Base-by-base conservation (phyloP, 1,140 invertebrate species). In the Ceratosolen solmsi region DNA sequence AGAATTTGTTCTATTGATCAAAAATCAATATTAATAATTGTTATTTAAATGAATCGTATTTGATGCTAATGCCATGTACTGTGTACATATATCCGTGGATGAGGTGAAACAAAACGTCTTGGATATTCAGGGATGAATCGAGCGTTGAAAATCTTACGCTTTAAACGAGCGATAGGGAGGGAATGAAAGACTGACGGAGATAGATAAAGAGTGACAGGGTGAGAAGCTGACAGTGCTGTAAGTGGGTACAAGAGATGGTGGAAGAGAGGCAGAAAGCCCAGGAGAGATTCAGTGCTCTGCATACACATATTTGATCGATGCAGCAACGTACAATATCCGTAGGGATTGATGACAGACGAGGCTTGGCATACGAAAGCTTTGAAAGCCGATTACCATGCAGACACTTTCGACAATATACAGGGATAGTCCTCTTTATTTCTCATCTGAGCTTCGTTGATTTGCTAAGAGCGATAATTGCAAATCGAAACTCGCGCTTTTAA, bases 301-400 rank as follows among this genome's bases (percentile, higher is more conserved):
- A 56, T 13, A 13, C 27, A 20, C 36, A 38, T 3, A 9, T 15
- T 41, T 71, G 68, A 71, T 71, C 68, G 36, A 71, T 71, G 36
- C 20, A 38, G 33, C 15, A 22, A 68, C n/a, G 36, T 9, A 22
- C 46, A 33, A 33, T 73, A 73, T 73, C n/a, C 46, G 3, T 15
- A 54, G 71, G n/a, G 36, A 46, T 38, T 8, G 49, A 73, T 73
- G 68, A 71, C 71, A 73, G 30, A 2, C 36, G 38, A 46, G 36
- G 17, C 38, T 71, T 27, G 49, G 51, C 72, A 30, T 74, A 74
- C 51, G 72, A 74, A 74, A 74, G 56, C 73, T 46, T 25, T 25
- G 30, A 76, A 76, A 76, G 73, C 73, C 73, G 73, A 76, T 76
- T 76, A 76, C 0, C 41, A 60, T n/a, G 33, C 0, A 41, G 56